Evolutionary conservation across 2,797 vertebrate genomes (phyloP).

Genomic region (Antennarius maculatus): DNA sequence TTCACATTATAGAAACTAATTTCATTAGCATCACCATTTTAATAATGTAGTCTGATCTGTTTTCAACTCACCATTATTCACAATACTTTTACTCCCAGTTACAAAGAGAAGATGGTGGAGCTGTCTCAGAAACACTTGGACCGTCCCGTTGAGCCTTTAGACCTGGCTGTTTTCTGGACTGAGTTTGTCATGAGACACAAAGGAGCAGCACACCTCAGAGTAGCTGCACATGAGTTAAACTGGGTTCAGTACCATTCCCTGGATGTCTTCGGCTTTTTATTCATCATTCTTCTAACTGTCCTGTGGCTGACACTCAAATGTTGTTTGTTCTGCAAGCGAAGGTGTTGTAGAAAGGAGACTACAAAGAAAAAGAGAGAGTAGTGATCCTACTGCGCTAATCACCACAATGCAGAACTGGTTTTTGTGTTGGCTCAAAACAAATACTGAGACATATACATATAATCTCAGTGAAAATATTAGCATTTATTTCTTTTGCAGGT

Average conservation of each 20-base stretch:
- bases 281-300: conserved; percentile 60
- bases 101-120: conserved; percentile 87
- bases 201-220: conserved; percentile 87
- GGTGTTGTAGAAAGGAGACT: conserved; percentile 71
- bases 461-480: too few species aligned
- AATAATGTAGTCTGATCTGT: too few species aligned
- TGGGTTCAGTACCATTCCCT: conserved; percentile 94
- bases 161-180: conserved; percentile 92
- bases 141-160: conserved; percentile 86
- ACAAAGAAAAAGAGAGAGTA: conserved; percentile 72
- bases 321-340: conserved; percentile 81
- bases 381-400: too few species aligned
- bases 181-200: conserved; percentile 95
- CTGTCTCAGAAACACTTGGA: conserved; percentile 89
- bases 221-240: conserved; percentile 89
- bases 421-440: too few species aligned
- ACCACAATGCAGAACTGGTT: too few species aligned
- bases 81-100: conserved; percentile 75
- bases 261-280: conserved; percentile 87
- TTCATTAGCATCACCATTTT: too few species aligned
- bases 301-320: conserved; percentile 81
- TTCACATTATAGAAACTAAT: too few species aligned
- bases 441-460: too few species aligned
- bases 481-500: too few species aligned
- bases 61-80: too few species aligned